Evolutionary conservation across 2,888 invertebrate species (phyloP).

Genomic region (Tipula unca): DNA sequence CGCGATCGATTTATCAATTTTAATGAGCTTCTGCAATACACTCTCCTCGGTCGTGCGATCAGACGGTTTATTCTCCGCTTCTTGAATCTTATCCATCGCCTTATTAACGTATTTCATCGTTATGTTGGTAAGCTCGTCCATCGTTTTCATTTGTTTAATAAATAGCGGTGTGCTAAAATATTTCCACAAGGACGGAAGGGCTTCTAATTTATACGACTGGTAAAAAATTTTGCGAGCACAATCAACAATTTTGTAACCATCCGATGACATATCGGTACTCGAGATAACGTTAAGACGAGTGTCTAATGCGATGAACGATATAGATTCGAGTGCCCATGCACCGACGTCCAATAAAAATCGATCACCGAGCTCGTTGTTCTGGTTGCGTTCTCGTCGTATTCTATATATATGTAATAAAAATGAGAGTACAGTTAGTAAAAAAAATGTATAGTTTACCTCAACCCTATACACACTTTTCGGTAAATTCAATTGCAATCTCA

Average conservation of each 20-base stretch:
- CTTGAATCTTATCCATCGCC: background rate
- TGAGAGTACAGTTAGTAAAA: too few relatives aligned
- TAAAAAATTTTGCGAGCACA: conserved; percentile 23
- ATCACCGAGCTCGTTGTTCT: conserved; percentile 36
- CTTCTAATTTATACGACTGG: conserved; percentile 29
- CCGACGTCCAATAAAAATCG: conserved; percentile 45
- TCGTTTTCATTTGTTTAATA: conserved; percentile 32
- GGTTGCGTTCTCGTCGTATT: conserved; percentile 34
- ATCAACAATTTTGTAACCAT: background rate
- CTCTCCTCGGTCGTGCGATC: conserved; percentile 29
- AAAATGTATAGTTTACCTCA: background rate
- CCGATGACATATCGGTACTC: conserved; percentile 20
- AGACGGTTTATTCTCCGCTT: conserved; percentile 26
- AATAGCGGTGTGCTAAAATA: conserved; percentile 33
- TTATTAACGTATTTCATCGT: background rate
- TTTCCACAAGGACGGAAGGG: conserved; percentile 36
- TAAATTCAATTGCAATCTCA: conserved; percentile 42
- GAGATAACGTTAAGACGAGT: conserved; percentile 33
- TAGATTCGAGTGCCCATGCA: conserved; percentile 50
- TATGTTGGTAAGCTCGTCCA: conserved; percentile 30
- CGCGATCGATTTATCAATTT: conserved; percentile 30
- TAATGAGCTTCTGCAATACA: conserved; percentile 45
- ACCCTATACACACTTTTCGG: conserved; percentile 31
- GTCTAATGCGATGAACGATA: conserved; percentile 41
- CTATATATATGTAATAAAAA: conserved; percentile 27